phyloP scores from a whole-genome alignment of 2,113 vertebrate species.

The Acanthochromis polyacanthus region DNA sequence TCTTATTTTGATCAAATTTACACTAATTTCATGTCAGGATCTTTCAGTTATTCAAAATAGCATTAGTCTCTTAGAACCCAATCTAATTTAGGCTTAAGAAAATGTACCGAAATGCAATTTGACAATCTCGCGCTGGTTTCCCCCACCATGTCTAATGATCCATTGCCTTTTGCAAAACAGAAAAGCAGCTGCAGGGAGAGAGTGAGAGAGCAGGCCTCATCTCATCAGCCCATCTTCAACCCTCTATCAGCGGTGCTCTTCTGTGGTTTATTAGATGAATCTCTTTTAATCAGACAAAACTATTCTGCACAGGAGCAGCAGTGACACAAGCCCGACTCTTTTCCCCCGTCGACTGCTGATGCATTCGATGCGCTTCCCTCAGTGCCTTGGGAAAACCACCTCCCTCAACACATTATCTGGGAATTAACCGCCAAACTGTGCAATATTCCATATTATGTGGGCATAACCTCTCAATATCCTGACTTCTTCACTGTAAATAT shows the following conservation, averaged over 20 bases:
- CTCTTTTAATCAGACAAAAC: slow-evolving; percentile 74
- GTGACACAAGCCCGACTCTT: slow-evolving; percentile 37
- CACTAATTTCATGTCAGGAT: slow-evolving; percentile 67
- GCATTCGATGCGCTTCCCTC: slow-evolving; percentile 35
- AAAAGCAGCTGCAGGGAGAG: slow-evolving; percentile 43
- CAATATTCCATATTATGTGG: slow-evolving; percentile 14
- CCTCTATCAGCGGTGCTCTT: slow-evolving; percentile 27
- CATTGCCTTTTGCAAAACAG: slow-evolving; percentile 65
- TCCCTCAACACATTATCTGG: slow-evolving; percentile 54
- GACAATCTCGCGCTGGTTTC: slow-evolving; percentile 62
- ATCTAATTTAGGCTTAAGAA: slow-evolving; percentile 74
- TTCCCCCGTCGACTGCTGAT: slow-evolving; percentile 37
- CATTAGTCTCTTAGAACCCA: slow-evolving; percentile 61
- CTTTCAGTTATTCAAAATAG: slow-evolving; percentile 66
- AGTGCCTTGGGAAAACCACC: slow-evolving; percentile 16
- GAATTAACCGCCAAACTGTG: slow-evolving; percentile 50
- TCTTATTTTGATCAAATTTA: slow-evolving; percentile 64
- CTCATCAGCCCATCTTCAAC: slow-evolving; percentile 56
- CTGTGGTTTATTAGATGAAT: slow-evolving; percentile 66
- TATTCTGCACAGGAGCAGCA: slow-evolving; percentile 28
- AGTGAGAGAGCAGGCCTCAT: slow-evolving; percentile 23
- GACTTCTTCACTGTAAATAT: background rate
- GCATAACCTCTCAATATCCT: slow-evolving; percentile 18
- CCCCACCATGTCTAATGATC: slow-evolving; percentile 68
- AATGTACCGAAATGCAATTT: slow-evolving; percentile 75